Conservation (phyloP, 92 coral and sea anemone species). For the Phenganax marumi region DNA sequence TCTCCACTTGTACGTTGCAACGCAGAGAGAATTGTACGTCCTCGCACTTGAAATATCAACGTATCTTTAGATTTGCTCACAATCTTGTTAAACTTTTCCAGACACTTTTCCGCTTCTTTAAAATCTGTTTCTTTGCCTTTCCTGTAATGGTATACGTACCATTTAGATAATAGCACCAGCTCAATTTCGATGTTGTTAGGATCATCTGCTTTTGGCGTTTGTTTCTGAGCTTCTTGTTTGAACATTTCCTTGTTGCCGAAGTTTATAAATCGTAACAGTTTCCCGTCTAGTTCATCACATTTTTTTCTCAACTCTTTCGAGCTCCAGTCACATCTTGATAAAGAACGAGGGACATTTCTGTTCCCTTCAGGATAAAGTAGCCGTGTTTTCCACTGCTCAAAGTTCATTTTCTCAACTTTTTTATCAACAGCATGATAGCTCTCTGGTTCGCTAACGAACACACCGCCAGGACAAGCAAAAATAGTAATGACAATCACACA, state of each 20-base stretch:
- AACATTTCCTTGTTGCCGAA: slow-evolving; percentile 29
- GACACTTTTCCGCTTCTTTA: not conserved
- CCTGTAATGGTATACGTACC: slow-evolving; percentile 44
- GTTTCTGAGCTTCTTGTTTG: not conserved
- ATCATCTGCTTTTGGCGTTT: not conserved
- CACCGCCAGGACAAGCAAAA: slow-evolving; percentile 43
- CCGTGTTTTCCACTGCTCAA: slow-evolving; percentile 35
- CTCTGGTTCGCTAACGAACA: slow-evolving; percentile 26
- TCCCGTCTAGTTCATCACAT: slow-evolving; percentile 46
- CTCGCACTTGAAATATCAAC: slow-evolving; percentile 41
- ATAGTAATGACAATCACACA: slow-evolving; percentile 33
- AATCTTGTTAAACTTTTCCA: not conserved
- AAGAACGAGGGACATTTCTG: not conserved
- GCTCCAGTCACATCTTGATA: slow-evolving; percentile 40
- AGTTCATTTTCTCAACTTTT: slow-evolving; percentile 31
- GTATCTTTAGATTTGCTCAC: slow-evolving; percentile 23
- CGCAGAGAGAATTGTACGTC: slow-evolving; percentile 34
- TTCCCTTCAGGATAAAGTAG: slow-evolving; percentile 23
- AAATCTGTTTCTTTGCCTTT: slow-evolving; percentile 27
- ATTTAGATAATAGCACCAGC: slow-evolving; percentile 39
- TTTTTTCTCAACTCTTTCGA: slow-evolving; percentile 23
- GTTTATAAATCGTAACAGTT: slow-evolving; percentile 35
- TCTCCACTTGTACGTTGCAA: slow-evolving; percentile 53
- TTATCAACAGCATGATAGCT: slow-evolving; percentile 45
- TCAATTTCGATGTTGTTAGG: slow-evolving; percentile 3